Evolutionary conservation across 2,888 invertebrate genomes (phyloP).

Genomic region (Argyra leucocephala): DNA sequence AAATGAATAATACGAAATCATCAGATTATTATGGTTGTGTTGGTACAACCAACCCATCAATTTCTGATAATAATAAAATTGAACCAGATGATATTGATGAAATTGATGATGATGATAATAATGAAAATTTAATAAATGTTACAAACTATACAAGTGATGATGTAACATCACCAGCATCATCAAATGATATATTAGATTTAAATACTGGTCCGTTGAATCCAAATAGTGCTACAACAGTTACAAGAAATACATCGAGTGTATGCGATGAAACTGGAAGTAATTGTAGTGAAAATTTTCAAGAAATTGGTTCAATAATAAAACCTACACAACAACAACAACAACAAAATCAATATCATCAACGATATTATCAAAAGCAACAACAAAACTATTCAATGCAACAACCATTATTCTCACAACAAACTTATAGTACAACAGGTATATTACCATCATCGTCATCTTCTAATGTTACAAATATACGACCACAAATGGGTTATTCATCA

Average conservation of each 20-base stretch:
- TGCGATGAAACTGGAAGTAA: neutral
- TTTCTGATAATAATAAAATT: neutral
- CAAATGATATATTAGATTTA: neutral
- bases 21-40: neutral
- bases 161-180: neutral
- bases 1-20: neutral
- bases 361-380: neutral
- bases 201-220: neutral
- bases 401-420: neutral
- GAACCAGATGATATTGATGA: neutral
- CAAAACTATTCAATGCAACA: neutral
- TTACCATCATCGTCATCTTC: too few relatives aligned
- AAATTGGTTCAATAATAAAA: neutral
- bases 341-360: neutral
- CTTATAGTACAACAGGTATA: neutral
- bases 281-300: neutral
- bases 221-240: neutral
- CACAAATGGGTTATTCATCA: too few relatives aligned
- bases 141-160: neutral
- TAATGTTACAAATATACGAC: too few relatives aligned
- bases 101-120: neutral
- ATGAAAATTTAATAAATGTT: neutral
- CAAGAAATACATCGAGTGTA: neutral
- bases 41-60: neutral
- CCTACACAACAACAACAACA: neutral